These are phyloP conservation scores for Oryzias javanicus DNA, from an alignment of 2,113 vertebrate genomes.

Conservation along the genomic window DNA sequence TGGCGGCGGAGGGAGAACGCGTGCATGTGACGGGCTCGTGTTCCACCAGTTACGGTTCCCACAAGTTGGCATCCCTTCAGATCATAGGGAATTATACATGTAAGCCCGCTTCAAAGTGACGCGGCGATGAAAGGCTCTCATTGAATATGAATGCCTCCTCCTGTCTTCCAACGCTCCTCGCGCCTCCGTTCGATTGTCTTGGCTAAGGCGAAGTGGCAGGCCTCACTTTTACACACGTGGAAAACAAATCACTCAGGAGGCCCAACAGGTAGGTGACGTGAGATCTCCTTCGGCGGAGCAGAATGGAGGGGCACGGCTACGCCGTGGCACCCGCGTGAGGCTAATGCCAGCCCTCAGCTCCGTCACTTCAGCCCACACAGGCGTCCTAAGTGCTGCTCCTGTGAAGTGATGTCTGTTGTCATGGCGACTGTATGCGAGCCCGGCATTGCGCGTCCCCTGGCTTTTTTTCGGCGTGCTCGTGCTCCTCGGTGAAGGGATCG, in stretches of 20 bases:
- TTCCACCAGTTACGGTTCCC: conserved; percentile 47
- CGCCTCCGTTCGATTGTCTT: conserved; percentile 53
- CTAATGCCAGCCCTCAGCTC: conserved; percentile 67
- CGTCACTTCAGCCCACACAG: conserved; percentile 75
- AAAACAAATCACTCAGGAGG: conserved; percentile 49
- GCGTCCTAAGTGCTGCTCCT: conserved; percentile 72
- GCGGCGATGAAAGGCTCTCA: conserved; percentile 56
- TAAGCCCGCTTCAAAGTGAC: conserved; percentile 64
- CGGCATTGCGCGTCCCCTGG: conserved; percentile 63
- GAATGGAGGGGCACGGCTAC: conserved; percentile 33
- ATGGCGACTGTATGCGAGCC: conserved; percentile 73
- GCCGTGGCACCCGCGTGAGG: conserved; percentile 60
- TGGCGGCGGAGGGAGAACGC: conserved; percentile 6
- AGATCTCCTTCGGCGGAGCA: conserved; percentile 34
- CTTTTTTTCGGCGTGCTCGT: conserved; percentile 28
- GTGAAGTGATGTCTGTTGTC: conserved; percentile 80
- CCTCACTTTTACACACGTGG: conserved; percentile 41
- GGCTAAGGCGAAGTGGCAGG: conserved; percentile 63
- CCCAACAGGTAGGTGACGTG: conserved; percentile 41
- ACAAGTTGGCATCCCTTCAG: conserved; percentile 54
- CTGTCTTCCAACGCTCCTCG: conserved; percentile 35
- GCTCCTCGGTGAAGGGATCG: conserved; percentile 3
- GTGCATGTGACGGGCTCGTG: conserved; percentile 23
- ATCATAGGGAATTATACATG: conserved; percentile 73
- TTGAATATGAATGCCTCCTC: conserved; percentile 63